Evolutionary conservation across 2,797 vertebrate species (phyloP).

Genomic region (Tragopan temminckii): DNA sequence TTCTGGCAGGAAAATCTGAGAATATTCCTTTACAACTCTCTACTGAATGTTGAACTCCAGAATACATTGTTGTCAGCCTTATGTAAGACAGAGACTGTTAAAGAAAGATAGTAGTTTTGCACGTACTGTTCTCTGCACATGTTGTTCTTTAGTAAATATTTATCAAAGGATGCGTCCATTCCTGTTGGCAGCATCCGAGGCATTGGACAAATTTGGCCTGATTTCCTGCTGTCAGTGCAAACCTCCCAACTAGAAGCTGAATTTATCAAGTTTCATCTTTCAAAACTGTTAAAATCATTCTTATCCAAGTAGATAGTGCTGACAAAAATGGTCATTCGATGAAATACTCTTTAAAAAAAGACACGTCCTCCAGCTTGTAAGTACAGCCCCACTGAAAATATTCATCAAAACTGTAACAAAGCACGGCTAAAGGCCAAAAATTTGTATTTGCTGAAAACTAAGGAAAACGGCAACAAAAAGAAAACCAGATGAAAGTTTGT

Average conservation of each 20-base stretch:
- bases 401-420: not conserved
- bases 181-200: slow-evolving; percentile 1
- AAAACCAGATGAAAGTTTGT: not conserved
- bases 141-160: slow-evolving; percentile 33
- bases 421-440: not conserved
- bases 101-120: not conserved
- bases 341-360: not conserved
- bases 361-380: not conserved
- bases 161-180: not conserved
- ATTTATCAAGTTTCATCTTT: not conserved
- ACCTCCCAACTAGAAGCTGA: not conserved
- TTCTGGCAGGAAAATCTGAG: not conserved
- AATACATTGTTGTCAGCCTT: not conserved
- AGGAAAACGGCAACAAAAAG: not conserved
- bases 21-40: not conserved
- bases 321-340: not conserved
- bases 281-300: not conserved
- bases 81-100: not conserved
- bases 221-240: not conserved
- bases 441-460: not conserved
- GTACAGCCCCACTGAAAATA: not conserved
- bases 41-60: not conserved
- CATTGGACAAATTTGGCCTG: not conserved
- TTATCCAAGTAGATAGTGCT: not conserved
- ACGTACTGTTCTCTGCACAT: slow-evolving; percentile 41